Evolutionary conservation across 37 sponge, comb jelly and placozoan genomes (phyloP).

Genomic region (Amphimedon queenslandica): DNA sequence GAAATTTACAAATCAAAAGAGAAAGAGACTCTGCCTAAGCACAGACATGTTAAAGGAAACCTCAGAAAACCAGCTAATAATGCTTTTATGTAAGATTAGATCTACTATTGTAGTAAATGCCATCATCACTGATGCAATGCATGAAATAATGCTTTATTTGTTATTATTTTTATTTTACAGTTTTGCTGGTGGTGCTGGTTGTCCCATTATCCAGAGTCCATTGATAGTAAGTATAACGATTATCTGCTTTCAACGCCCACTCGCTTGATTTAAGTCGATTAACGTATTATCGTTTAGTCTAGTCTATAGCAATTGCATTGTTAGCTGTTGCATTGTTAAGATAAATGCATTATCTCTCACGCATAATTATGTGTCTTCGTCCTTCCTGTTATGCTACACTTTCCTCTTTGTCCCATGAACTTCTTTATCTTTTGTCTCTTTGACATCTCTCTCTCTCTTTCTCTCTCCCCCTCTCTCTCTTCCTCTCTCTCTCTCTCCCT

Average conservation of each 20-base stretch:
- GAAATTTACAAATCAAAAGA: too few relatives aligned
- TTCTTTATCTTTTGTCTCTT: not conserved
- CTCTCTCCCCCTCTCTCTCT: too few relatives aligned
- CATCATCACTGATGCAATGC: not conserved
- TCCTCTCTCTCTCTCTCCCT: slow-evolving; percentile 6
- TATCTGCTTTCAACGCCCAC: not conserved
- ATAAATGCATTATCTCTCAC: not conserved
- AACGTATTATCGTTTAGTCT: too few relatives aligned
- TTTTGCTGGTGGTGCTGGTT: not conserved
- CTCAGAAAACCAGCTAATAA: not conserved
- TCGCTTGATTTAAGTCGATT: too few relatives aligned
- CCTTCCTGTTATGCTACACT: not conserved
- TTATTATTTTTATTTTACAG: not conserved
- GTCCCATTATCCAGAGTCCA: not conserved
- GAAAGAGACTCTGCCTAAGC: not conserved
- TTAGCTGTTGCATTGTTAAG: not conserved
- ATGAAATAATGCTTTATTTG: too few relatives aligned
- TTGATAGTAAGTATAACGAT: not conserved
- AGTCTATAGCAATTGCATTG: too few relatives aligned
- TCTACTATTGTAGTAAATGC: not conserved
- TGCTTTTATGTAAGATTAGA: not conserved
- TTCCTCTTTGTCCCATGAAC: not conserved
- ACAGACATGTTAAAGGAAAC: not conserved
- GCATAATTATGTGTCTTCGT: not conserved
- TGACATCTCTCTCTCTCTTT: too few relatives aligned